phyloP scores from a whole-genome alignment of 2,113 vertebrate genomes.

The Mesembrinibis cayennensis region DNA sequence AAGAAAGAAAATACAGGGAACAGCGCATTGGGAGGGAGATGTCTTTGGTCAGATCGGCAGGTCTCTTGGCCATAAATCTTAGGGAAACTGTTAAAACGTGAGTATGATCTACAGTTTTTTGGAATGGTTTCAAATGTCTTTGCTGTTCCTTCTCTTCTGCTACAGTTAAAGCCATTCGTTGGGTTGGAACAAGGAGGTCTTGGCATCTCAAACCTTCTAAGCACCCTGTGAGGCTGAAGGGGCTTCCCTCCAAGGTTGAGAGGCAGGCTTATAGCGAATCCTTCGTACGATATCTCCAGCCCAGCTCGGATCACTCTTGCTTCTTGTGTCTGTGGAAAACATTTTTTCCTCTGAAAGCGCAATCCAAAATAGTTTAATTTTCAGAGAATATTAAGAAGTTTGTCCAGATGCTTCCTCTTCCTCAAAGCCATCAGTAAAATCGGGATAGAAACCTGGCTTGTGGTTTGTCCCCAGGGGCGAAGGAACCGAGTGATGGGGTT shows the following conservation, averaged over 20 bases:
- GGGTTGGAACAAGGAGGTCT: neutral
- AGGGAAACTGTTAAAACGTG: neutral
- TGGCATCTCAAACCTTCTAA: neutral
- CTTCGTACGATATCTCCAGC: fast-evolving
- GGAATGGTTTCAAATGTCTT: neutral
- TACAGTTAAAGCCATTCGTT: neutral
- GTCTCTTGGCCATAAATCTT: neutral
- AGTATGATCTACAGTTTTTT: neutral
- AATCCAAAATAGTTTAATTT: neutral
- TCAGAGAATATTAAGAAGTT: neutral
- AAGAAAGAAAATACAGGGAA: neutral
- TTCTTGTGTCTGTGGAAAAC: neutral
- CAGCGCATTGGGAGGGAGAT: neutral
- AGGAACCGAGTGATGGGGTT: neutral
- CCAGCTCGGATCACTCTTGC: neutral
- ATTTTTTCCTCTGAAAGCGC: neutral
- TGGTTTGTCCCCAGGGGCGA: fast-evolving
- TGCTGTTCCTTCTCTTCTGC: neutral
- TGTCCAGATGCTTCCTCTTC: neutral
- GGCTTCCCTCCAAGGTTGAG: neutral
- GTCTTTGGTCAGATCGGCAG: neutral
- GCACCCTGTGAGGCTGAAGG: neutral
- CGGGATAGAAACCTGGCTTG: neutral
- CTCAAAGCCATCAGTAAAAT: fast-evolving
- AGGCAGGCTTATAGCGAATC: neutral